phyloP scores from a whole-genome alignment of 2,888 invertebrate genomes.

The Sinhomidia bicolor region DNA sequence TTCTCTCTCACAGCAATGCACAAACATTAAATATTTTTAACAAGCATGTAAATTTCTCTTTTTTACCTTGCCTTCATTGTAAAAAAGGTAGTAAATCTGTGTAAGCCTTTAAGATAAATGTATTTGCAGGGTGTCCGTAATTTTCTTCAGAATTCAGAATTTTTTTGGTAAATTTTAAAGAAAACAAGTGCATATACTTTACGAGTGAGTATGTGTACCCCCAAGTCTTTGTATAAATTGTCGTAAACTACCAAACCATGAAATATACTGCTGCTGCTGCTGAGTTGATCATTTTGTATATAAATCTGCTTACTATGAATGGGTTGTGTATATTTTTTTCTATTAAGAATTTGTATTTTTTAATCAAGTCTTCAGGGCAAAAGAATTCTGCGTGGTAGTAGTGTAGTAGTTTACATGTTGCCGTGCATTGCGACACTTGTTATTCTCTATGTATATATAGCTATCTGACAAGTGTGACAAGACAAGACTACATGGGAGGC shows the following conservation, averaged over 20 bases:
- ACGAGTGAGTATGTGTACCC: too few relatives aligned
- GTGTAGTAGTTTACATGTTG: background rate
- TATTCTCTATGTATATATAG: slow-evolving; percentile 5
- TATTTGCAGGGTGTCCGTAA: slow-evolving; percentile 49
- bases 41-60: slow-evolving; percentile 51
- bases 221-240: background rate
- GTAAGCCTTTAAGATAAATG: slow-evolving; percentile 45
- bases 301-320: too few relatives aligned
- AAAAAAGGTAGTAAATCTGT: background rate
- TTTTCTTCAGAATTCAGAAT: slow-evolving; percentile 13
- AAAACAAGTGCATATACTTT: background rate
- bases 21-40: slow-evolving; percentile 47
- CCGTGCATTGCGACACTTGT: slow-evolving; percentile 41
- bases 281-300: too few relatives aligned
- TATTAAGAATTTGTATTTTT: background rate
- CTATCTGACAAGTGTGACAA: slow-evolving; percentile 63
- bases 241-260: background rate
- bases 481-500: slow-evolving; percentile 64
- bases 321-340: background rate
- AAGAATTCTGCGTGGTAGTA: slow-evolving; percentile 38
- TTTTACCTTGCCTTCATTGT: background rate
- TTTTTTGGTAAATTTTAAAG: slow-evolving; percentile 18
- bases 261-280: background rate
- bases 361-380: slow-evolving; percentile 19
- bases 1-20: background rate